Percentiles rank a stretch among this genome's conserved stretches.
phyloP scores from a whole-genome alignment of 2,797 vertebrate genomes.

The Avahi laniger region DNA sequence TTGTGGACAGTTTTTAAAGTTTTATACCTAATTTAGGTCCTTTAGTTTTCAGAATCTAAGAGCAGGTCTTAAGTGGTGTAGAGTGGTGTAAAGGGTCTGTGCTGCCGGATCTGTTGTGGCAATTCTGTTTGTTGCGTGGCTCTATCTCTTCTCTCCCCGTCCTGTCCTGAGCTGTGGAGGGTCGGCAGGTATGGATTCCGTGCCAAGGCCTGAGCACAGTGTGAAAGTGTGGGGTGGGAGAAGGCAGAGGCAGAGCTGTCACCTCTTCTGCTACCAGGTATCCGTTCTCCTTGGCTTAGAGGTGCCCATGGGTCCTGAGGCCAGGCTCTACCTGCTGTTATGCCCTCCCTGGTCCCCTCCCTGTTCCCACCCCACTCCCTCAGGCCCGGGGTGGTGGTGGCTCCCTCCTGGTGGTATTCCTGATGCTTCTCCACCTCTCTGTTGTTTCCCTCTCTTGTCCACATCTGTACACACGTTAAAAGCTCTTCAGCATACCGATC shows the following conservation, averaged over 20 bases:
- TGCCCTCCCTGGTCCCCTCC: no score
- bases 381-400: background rate
- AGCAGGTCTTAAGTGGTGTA: no score
- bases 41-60: background rate
- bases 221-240: background rate
- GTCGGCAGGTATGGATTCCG: no score
- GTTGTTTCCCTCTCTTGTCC: background rate
- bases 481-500: background rate
- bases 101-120: background rate
- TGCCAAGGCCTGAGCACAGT: background rate
- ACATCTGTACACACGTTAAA: background rate
- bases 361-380: fast-evolving
- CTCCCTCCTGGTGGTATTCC: background rate
- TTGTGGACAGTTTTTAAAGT: background rate
- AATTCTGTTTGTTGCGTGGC: background rate
- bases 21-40: background rate
- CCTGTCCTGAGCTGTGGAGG: no score
- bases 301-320: background rate
- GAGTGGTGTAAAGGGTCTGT: no score
- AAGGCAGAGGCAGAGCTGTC: background rate
- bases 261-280: background rate
- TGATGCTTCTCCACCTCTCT: background rate
- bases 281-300: no score
- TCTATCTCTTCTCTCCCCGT: no score
- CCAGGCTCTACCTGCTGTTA: no score